These are phyloP conservation scores for Hirtodrosophila duncani DNA, from an alignment of 2,888 invertebrate genomes.

Conservation along the genomic window DNA sequence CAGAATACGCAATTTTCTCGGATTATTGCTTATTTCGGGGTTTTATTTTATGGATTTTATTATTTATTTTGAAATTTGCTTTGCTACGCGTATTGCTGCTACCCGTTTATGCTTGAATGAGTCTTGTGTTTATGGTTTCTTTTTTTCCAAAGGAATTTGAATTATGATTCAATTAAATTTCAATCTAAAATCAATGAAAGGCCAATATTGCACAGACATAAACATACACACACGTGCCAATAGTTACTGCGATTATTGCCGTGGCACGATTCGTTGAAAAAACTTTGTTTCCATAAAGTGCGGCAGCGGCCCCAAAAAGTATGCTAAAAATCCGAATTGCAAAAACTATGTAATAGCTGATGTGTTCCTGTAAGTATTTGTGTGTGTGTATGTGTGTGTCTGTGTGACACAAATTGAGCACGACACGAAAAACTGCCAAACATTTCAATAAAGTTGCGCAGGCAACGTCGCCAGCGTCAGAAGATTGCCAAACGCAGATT, in stretches of 20 bases:
- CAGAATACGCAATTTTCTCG: constrained; percentile 30
- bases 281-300: constrained; percentile 60
- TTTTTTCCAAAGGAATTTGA: constrained; percentile 33
- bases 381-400: constrained; percentile 14
- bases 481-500: constrained; percentile 70
- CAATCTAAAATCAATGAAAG: constrained; percentile 64
- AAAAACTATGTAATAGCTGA: constrained; percentile 15
- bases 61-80: constrained; percentile 66
- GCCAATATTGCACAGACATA: constrained; percentile 21
- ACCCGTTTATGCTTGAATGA: constrained; percentile 39
- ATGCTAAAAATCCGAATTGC: constrained; percentile 67
- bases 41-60: too few species aligned
- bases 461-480: constrained; percentile 30
- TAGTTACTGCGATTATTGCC: constrained; percentile 19
- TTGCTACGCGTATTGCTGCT: constrained; percentile 28
- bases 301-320: constrained; percentile 56
- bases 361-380: constrained; percentile 9
- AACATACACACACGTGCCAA: constrained; percentile 8
- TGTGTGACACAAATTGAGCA: constrained; percentile 66
- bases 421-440: constrained; percentile 69
- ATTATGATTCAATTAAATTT: constrained; percentile 66
- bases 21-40: constrained; percentile 63
- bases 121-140: constrained; percentile 21
- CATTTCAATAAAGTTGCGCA: constrained; percentile 70
- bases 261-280: constrained; percentile 43